These are phyloP conservation scores for Phaethon lepturus DNA, from an alignment of 2,113 vertebrate genomes.

Conservation along the genomic window DNA sequence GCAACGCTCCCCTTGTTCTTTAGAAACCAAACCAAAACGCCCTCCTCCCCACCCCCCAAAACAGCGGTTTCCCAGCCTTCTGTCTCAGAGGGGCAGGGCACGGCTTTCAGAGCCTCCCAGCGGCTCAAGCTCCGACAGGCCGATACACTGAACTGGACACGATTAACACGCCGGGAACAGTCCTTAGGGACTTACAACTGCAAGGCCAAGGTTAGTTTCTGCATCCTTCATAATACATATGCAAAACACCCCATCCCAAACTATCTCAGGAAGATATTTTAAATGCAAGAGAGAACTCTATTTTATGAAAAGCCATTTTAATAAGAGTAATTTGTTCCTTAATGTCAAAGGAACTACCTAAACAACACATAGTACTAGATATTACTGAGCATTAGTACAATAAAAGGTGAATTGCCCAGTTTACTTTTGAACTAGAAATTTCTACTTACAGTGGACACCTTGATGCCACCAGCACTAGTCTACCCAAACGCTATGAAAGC, in stretches of 20 bases:
- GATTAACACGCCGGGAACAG: accelerated
- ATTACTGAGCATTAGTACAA: accelerated
- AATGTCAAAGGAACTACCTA: neutral
- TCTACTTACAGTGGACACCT: neutral
- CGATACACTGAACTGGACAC: accelerated
- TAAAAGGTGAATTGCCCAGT: neutral
- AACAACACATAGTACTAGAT: accelerated
- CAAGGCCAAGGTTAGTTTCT: neutral
- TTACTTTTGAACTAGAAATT: neutral
- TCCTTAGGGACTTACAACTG: neutral
- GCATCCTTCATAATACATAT: neutral
- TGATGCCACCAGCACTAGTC: no score
- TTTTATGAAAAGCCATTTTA: neutral
- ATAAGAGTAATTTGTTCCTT: accelerated
- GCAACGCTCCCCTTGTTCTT: neutral
- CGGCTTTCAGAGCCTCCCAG: neutral
- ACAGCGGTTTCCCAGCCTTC: neutral
- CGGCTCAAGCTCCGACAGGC: accelerated
- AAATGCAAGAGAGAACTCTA: neutral
- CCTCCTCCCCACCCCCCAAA: neutral
- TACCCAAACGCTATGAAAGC: accelerated
- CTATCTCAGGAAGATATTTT: accelerated
- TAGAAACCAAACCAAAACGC: accelerated
- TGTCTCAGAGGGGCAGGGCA: neutral
- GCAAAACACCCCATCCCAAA: neutral